phyloP scores from a whole-genome alignment of 2,888 invertebrate genomes.

The Napeogenes sylphis region DNA sequence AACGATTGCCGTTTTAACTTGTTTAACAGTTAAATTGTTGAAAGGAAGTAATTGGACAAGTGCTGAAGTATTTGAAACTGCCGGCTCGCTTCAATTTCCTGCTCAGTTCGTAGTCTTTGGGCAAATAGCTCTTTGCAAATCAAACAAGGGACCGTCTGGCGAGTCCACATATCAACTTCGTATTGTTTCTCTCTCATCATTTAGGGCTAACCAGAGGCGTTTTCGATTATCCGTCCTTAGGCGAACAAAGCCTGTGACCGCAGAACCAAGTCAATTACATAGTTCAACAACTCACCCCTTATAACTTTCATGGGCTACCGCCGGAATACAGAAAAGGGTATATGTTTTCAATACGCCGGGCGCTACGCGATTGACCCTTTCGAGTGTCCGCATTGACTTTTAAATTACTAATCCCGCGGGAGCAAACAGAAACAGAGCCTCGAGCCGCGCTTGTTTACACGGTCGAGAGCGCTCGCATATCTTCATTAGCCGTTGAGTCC shows the following conservation, averaged over 20 bases:
- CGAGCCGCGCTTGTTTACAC: conserved; percentile 66
- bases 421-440: conserved; percentile 68
- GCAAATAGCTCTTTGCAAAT: conserved; percentile 76
- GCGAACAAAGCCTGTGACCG: conserved; percentile 75
- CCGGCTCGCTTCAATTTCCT: conserved; percentile 67
- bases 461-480: conserved; percentile 73
- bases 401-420: conserved; percentile 77
- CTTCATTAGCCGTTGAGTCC: conserved; percentile 62
- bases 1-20: conserved; percentile 46
- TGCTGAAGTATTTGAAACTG: conserved; percentile 57
- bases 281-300: conserved; percentile 78
- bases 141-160: conserved; percentile 73
- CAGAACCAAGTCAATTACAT: conserved; percentile 78
- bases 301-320: conserved; percentile 75
- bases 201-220: conserved; percentile 74
- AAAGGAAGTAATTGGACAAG: conserved; percentile 69
- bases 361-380: conserved; percentile 75
- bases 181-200: conserved; percentile 73
- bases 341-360: conserved; percentile 75
- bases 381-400: conserved; percentile 78
- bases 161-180: conserved; percentile 75
- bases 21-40: conserved; percentile 56
- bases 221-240: conserved; percentile 74
- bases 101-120: conserved; percentile 64
- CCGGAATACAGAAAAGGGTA: conserved; percentile 77